These are phyloP conservation scores for Montipora capitata DNA, from an alignment of 92 coral and sea anemone genomes.

Conservation along the genomic window DNA sequence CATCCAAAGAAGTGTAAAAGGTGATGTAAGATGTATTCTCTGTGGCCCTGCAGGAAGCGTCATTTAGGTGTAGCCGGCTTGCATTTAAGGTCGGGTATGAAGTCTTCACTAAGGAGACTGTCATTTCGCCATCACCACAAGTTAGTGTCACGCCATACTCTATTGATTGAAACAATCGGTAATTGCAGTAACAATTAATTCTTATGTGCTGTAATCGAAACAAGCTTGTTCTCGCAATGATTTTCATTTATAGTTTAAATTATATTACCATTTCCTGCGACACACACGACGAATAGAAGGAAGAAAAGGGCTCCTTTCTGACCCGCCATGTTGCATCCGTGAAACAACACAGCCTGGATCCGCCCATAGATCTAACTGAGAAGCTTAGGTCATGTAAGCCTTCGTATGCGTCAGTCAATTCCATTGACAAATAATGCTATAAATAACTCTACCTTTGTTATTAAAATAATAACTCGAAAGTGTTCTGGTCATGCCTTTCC, in stretches of 20 bases:
- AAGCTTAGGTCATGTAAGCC: too few species aligned
- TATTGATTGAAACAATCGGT: neutral
- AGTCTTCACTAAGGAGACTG: constrained; percentile 27
- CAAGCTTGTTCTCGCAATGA: neutral
- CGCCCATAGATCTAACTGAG: too few species aligned
- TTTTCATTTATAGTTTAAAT: too few species aligned
- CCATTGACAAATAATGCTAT: too few species aligned
- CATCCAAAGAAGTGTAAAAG: constrained; percentile 8
- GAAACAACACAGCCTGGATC: neutral
- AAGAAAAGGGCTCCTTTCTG: neutral
- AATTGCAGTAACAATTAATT: too few species aligned
- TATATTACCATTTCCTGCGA: neutral
- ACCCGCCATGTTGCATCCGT: neutral
- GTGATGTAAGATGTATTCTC: neutral
- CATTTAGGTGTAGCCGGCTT: constrained; percentile 28
- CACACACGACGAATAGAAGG: neutral
- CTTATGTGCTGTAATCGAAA: neutral
- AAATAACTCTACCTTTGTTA: too few species aligned
- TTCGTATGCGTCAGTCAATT: too few species aligned
- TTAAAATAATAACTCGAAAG: too few species aligned
- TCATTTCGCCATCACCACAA: constrained; percentile 40
- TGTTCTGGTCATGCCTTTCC: too few species aligned
- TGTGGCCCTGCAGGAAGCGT: constrained; percentile 36
- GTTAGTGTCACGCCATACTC: constrained; percentile 44
- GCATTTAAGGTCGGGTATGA: constrained; percentile 27